Evolutionary conservation across 1,140 invertebrate species (phyloP).

Genomic region (Drosophila ercepeae): DNA sequence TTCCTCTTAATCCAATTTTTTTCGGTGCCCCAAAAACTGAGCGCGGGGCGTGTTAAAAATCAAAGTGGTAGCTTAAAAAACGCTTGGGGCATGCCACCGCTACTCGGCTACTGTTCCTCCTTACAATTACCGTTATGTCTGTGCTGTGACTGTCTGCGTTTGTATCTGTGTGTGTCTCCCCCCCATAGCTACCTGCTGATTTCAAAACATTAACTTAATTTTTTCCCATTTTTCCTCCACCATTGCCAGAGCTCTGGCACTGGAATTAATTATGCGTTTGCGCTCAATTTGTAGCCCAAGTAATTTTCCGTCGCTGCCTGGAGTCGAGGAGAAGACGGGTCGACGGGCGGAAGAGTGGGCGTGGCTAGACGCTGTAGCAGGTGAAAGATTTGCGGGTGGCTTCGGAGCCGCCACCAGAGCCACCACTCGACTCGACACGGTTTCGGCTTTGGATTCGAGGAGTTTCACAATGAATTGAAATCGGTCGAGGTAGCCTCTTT

Average conservation of each 20-base stretch:
- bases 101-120: constrained; percentile 22
- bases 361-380: constrained; percentile 42
- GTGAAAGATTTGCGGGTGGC: constrained; percentile 74
- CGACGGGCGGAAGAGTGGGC: constrained; percentile 12
- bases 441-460: constrained; percentile 7
- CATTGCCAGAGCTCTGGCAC: constrained; percentile 26
- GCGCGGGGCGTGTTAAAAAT: constrained; percentile 19
- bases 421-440: constrained; percentile 6
- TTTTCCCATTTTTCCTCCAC: constrained; percentile 57
- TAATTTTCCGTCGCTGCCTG: constrained; percentile 48
- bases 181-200: constrained; percentile 56
- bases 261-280: constrained; percentile 80
- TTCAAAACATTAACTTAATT: constrained; percentile 77
- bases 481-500: constrained; percentile 38
- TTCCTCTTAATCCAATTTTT: neutral
- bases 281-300: constrained; percentile 79
- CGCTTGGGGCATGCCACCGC: constrained; percentile 24
- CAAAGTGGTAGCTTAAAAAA: constrained; percentile 27
- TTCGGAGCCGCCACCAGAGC: too few relatives aligned
- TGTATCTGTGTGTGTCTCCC: constrained; percentile 3
- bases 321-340: neutral
- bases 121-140: constrained; percentile 62
- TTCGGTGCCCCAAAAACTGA: constrained; percentile 10
- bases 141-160: constrained; percentile 23
- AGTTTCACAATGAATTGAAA: constrained; percentile 66